phyloP scores from a whole-genome alignment of 2,888 invertebrate species.

The Dryobotodes eremita region DNA sequence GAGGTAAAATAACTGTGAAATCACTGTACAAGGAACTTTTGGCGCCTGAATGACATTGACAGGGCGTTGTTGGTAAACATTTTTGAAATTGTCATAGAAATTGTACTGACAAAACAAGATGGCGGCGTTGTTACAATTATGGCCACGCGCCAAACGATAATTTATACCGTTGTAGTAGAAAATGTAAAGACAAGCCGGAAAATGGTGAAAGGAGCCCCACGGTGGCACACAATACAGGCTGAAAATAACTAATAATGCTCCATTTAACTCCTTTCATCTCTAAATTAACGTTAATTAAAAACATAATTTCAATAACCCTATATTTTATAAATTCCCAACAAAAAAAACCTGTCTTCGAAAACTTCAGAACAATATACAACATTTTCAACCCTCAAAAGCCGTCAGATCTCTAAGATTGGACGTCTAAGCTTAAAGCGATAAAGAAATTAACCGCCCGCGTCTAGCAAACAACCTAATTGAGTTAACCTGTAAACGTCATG shows the following conservation, averaged over 20 bases:
- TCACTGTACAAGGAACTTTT: not conserved
- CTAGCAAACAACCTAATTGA: conserved; percentile 82
- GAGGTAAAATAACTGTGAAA: not conserved
- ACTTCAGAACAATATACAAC: conserved; percentile 58
- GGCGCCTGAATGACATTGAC: not conserved
- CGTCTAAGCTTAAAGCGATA: conserved; percentile 67
- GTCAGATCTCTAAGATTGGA: conserved; percentile 65
- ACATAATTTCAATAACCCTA: conserved; percentile 32
- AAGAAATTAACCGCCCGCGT: conserved; percentile 76
- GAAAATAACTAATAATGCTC: not conserved
- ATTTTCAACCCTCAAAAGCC: conserved; percentile 62
- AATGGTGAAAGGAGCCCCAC: not conserved
- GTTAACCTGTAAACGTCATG: conserved; percentile 86
- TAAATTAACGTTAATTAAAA: conserved; percentile 34
- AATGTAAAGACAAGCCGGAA: not conserved
- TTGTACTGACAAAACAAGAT: not conserved
- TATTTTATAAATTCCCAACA: conserved; percentile 28
- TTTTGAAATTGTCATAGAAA: not conserved
- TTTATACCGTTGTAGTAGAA: not conserved
- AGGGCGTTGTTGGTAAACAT: not conserved
- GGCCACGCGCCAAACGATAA: not conserved
- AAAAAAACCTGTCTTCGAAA: conserved; percentile 53
- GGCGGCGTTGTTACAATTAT: no score
- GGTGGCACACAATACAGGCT: not conserved
- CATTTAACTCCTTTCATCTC: conserved; percentile 18